A percentile compares a stretch with the other conserved stretches of the same genome.
phyloP scores from a whole-genome alignment of 2,113 vertebrate genomes.

The Paradisaea rubra region DNA sequence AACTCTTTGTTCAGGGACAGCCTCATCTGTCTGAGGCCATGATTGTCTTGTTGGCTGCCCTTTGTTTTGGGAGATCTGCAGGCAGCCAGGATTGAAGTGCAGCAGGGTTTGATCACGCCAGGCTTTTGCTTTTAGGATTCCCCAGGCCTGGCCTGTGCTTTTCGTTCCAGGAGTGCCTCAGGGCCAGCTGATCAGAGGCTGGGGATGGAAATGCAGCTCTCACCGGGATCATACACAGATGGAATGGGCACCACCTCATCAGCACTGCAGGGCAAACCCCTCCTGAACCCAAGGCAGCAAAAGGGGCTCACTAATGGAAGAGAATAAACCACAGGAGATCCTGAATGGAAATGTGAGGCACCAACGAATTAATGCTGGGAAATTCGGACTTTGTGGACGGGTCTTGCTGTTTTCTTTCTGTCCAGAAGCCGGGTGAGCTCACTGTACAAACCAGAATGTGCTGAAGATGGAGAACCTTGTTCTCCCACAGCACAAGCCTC shows the following conservation, averaged over 20 bases:
- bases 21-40: neutral
- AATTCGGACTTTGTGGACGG: neutral
- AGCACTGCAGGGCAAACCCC: neutral
- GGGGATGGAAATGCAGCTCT: neutral
- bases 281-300: neutral
- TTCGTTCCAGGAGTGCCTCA: neutral
- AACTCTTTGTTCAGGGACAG: neutral
- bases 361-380: neutral
- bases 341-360: neutral
- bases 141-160: neutral
- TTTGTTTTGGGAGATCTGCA: slow-evolving; percentile 25
- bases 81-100: slow-evolving; percentile 13
- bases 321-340: neutral
- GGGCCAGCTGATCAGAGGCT: neutral
- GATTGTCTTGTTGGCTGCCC: neutral
- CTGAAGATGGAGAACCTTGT: neutral
- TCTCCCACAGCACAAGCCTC: neutral
- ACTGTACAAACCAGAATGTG: neutral
- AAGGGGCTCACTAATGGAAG: neutral
- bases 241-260: neutral
- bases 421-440: neutral
- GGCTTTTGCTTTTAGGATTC: neutral
- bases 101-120: neutral
- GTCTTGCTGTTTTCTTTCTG: neutral
- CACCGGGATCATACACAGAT: neutral